A percentile compares a stretch with the other conserved stretches of the same genome.
Conservation (phyloP, 2,888 invertebrate species). For the Amphipyra tragopoginis region DNA sequence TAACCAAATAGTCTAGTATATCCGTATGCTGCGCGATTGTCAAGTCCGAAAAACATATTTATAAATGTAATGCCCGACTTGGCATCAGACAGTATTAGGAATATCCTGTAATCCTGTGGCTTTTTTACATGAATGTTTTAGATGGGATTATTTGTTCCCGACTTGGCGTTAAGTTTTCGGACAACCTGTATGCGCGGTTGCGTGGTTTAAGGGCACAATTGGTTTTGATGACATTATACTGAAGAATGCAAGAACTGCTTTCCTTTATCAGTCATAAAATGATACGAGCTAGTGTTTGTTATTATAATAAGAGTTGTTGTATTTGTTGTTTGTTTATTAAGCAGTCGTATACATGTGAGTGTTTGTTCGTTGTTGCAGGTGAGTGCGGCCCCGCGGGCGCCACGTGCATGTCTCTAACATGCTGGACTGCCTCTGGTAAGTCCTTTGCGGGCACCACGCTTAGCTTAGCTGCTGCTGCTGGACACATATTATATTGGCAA, state of each 20-base stretch:
- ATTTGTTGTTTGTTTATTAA: not conserved
- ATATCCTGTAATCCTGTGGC: too few species aligned
- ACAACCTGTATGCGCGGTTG: not conserved
- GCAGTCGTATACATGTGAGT: not conserved
- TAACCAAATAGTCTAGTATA: too few species aligned
- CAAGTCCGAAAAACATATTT: too few species aligned
- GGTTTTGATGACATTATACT: not conserved
- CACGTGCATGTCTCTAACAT: constrained; percentile 75
- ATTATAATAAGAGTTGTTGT: not conserved
- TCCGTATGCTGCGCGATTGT: too few species aligned
- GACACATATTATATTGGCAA: too few species aligned
- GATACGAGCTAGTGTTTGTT: not conserved
- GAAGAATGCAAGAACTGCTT: not conserved
- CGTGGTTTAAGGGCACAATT: not conserved
- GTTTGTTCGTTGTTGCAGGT: constrained; percentile 79
- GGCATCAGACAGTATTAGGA: too few species aligned
- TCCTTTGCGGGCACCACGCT: constrained; percentile 37
- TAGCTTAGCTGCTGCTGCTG: too few species aligned
- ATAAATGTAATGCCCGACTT: too few species aligned
- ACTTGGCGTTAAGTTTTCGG: too few species aligned
- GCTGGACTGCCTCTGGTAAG: constrained; percentile 88
- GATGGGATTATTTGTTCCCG: too few species aligned
- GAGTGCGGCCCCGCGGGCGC: constrained; percentile 76
- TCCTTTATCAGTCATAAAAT: not conserved
- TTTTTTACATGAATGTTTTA: too few species aligned